Base-by-base conservation (phyloP, 2,113 vertebrate genomes). In the Oryzias curvinotus region DNA sequence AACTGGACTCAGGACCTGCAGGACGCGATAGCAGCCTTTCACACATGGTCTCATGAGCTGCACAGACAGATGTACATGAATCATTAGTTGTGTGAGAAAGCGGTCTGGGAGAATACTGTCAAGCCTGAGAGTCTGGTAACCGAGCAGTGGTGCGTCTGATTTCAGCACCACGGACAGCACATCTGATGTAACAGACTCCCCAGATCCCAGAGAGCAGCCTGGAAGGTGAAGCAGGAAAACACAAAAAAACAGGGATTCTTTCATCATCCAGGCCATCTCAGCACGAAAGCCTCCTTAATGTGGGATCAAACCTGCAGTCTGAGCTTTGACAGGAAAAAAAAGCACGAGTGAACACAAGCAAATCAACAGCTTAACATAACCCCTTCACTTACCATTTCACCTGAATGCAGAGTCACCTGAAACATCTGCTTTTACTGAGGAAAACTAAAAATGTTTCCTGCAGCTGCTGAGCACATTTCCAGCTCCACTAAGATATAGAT, bases 111-210 rank as follows among this genome's bases (percentile, higher is more conserved):
- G 51, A 52, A 48, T 60, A 72, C 55, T 75, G 68, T 78, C 76
- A 55, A 76, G 68, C 55, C 44, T 48, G 52, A 72, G 63, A 14
- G 52, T 60, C 49, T n/a, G 16, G 45, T 14, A 52, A 55, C 16
- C 17, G 30, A 62, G 15, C 28, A 52, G 50, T n/a, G 43, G 21
- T 30, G 43, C 54, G 43, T 41, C 61, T 62, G 57, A 48, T 69
- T 88, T 91, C 90, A 91, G 91, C 52, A 91, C 90, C 89, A 85
- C 41, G 88, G 88, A 91, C 85, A 91, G 87, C 81, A 59, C 56
- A 57, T 18, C 50, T 17, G 28, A 14, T 10, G 15, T 7, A 48
- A 5, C 19, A 0, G n/a, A 26, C 2, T 2, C 3, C 45, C 57
- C 0, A 53, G 7, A 19, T 41, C 17, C 3, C 26, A n/a, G 63